Base-by-base conservation (phyloP, 2,888 invertebrate genomes). In the Anorthoa munda region DNA sequence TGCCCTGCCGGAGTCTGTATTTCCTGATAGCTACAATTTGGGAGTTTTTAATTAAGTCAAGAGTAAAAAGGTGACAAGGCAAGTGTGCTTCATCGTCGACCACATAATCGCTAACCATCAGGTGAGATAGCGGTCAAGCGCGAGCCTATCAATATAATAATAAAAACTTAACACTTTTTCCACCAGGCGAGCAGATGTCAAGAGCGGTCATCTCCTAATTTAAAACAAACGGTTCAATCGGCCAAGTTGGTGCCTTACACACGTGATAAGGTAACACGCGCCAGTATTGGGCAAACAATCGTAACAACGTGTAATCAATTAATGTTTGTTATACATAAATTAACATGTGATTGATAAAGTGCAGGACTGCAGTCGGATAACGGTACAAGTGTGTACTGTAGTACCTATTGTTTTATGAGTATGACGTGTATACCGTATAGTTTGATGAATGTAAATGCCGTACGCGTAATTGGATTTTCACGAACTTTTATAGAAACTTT, bases 191-290 rank as follows among this genome's bases (percentile, higher is more conserved):
- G 23, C 18, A 23, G 21, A 48, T 23, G 11, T 39, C 18, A 23
- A 66, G 18, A 48, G 18, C 18, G 17, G 21, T n/a, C 50, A 68
- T 7, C n/a, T 48, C 21, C 12, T 31, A 2, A 21, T 23, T 23
- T 2, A 13, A 46, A 39, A 51, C 26, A 46, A 70, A 70, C 11
- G 21, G 21, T 55, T 11, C 50, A 21, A 51, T 67, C 59, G 2
- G 2, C 5, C n/a, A 75, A 65, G 55, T 59, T 58, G 31, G 66
- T 39, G 45, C 11, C 26, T 4, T 12, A 0, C 46, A 31, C 59
- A 63, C 76, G 59, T 60, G 81, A 64, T 13, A 46, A 15, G 17
- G n/a, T 12, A 66, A 69, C 84, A 84, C 85, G 85, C 82, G 82
- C 48, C n/a, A 2, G n/a, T 65, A 66, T 84, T 64, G 68, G 51